Base-by-base conservation (phyloP, 1,140 invertebrate genomes). In the Gerris buenoi region DNA sequence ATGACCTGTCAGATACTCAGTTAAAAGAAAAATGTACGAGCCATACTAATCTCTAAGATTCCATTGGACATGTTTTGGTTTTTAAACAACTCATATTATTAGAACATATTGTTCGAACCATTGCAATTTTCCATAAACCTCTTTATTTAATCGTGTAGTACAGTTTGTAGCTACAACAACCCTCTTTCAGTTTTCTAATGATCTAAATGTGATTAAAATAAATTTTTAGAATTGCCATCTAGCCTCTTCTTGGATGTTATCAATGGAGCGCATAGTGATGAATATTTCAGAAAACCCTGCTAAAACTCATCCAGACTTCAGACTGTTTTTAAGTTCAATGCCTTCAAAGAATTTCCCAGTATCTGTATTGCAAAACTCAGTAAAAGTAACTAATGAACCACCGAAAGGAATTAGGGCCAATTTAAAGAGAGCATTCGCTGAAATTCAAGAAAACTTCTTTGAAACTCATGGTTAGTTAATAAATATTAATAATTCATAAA, bases 371-470 rank as follows among this genome's bases (percentile, higher is more conserved):
- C 91, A 95, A 75, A 94, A 94, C 75, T 89, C 91, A 46, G 87
- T 95, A 0, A 96, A 96, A 79, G 90, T 95, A 59, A 95, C 91
- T 0, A 94, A 93, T 74, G 93, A 96, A 75, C 89, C 92, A 0
- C 92, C 93, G 0, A 93, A 91, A 79, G 92, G 93, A 0, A 77
- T 95, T 0, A 83, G 86, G 71, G 84, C 87, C 0, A 89, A 95
- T 75, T 80, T 96, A 0, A 85, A 90, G 69, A 81, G 88, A 65
- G 90, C 91, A 0, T 84, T 94, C 62, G 79, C 83, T 26, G 90
- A 93, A 73, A 83, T 92, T 72, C 81, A 85, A 56, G 81, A 84
- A 65, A 86, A 89, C 15, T 91, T 88, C 75, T 93, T 93, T 73
- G 88, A 93, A 76, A 81, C 87, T 68, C 84, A 93, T 74, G 77